Percentiles rank a stretch among this genome's conserved stretches.
phyloP scores from a whole-genome alignment of 2,113 vertebrate genomes.

The Burhinus bistriatus region DNA sequence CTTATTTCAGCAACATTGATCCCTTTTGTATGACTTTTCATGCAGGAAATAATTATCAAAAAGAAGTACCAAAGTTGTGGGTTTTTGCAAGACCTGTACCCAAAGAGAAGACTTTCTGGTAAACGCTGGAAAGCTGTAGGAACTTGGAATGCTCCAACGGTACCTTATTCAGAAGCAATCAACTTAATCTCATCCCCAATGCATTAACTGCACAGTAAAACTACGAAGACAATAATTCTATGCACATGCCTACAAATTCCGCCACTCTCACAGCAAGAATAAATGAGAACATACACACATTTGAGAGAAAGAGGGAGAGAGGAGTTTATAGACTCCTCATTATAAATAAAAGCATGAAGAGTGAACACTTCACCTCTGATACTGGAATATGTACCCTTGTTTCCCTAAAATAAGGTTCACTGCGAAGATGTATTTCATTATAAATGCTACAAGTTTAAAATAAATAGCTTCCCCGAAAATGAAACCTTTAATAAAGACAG shows the following conservation, averaged over 20 bases:
- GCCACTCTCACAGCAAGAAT: neutral
- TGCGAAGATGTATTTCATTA: neutral
- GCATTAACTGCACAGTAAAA: neutral
- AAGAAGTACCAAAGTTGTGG: neutral
- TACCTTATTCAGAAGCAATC: neutral
- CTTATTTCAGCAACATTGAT: neutral
- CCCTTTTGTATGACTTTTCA: neutral
- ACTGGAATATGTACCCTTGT: neutral
- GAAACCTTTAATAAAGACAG: conserved; percentile 13
- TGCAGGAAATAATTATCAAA: neutral
- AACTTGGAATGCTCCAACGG: neutral
- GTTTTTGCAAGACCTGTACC: neutral
- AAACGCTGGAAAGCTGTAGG: neutral
- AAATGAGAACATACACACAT: neutral
- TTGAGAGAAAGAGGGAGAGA: neutral
- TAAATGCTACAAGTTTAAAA: neutral
- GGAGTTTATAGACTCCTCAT: neutral
- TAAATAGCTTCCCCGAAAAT: neutral
- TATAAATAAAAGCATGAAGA: neutral
- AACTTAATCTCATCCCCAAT: neutral
- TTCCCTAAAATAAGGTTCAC: neutral
- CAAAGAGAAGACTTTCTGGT: neutral
- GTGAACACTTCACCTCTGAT: neutral
- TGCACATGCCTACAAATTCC: neutral
- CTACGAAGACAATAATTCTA: neutral